These are phyloP conservation scores for Tragelaphus buxtoni DNA, from an alignment of 2,113 vertebrate genomes.

Conservation along the genomic window DNA sequence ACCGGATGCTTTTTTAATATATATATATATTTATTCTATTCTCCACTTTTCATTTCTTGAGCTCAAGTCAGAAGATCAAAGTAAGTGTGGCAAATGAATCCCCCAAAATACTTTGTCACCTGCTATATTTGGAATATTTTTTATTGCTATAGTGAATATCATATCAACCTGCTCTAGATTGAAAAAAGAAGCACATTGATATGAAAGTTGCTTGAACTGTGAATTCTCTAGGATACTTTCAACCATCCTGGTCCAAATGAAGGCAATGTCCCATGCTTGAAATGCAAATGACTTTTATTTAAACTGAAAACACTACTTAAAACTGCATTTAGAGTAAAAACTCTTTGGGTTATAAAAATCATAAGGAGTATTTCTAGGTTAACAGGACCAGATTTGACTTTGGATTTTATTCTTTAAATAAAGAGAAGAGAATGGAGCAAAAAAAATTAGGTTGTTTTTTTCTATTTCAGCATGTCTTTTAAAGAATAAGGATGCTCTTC, in stretches of 20 bases:
- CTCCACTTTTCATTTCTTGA: not conserved
- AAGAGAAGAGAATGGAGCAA: not conserved
- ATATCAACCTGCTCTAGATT: not conserved
- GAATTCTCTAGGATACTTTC: not conserved
- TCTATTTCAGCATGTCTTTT: not conserved
- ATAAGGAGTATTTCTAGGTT: conserved; percentile 26
- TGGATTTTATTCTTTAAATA: conserved; percentile 47
- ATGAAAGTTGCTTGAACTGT: not conserved
- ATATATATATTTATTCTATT: not conserved
- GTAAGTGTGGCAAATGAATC: not conserved
- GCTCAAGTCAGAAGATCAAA: not conserved
- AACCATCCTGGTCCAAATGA: not conserved
- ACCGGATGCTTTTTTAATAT: not conserved
- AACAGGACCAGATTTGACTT: conserved; percentile 61
- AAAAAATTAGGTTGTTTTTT: conserved; percentile 63
- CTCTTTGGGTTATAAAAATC: conserved; percentile 23
- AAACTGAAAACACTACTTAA: conserved; percentile 53
- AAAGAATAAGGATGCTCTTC: not conserved
- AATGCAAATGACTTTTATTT: conserved; percentile 67
- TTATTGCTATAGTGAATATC: conserved; percentile 57
- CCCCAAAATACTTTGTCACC: not conserved
- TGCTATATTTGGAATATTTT: not conserved
- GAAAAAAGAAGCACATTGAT: not conserved
- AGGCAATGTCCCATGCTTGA: conserved; percentile 18
- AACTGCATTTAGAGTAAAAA: conserved; percentile 23